Percentiles rank a stretch among this genome's conserved stretches.
phyloP scores from a whole-genome alignment of 2,797 vertebrate species.

The Astyanax mexicanus region DNA sequence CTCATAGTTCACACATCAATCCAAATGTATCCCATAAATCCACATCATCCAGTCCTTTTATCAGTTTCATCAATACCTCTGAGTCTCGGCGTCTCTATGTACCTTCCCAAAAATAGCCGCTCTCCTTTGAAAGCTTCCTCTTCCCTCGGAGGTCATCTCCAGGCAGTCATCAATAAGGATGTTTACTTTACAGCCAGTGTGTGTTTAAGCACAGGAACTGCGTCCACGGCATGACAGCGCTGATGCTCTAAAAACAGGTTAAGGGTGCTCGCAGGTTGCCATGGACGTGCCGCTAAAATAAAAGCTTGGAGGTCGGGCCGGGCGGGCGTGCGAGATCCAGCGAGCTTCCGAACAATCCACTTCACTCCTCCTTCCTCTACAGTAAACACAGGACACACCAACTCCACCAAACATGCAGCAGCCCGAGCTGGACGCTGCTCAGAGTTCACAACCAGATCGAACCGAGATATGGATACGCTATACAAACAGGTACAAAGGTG shows the following conservation, averaged over 20 bases:
- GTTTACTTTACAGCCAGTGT: slow-evolving; percentile 31
- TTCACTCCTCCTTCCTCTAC: slow-evolving; percentile 71
- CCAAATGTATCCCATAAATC: neutral
- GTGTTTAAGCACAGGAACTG: slow-evolving; percentile 53
- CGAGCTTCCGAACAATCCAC: slow-evolving; percentile 56
- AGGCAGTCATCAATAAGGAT: slow-evolving; percentile 33
- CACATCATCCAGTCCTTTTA: neutral
- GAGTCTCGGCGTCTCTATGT: too few species aligned
- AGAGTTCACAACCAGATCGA: slow-evolving; percentile 41
- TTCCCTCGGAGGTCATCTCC: slow-evolving; percentile 35
- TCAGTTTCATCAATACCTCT: neutral
- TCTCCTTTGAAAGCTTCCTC: slow-evolving; percentile 10
- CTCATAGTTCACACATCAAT: neutral
- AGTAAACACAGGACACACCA: slow-evolving; percentile 78
- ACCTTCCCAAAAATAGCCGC: neutral
- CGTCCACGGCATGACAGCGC: slow-evolving; percentile 29
- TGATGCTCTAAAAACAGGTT: slow-evolving; percentile 36
- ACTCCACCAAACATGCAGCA: slow-evolving; percentile 46
- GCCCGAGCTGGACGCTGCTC: slow-evolving; percentile 63
- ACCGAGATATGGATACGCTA: slow-evolving; percentile 15
- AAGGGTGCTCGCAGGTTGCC: slow-evolving; percentile 70
- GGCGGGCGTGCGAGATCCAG: slow-evolving; percentile 47
- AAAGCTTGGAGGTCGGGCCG: slow-evolving; percentile 57
- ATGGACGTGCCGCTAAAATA: slow-evolving; percentile 75
- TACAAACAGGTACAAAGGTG: slow-evolving; percentile 40